phyloP scores from a whole-genome alignment of 2,888 invertebrate genomes.

The Rosalia funebris region DNA sequence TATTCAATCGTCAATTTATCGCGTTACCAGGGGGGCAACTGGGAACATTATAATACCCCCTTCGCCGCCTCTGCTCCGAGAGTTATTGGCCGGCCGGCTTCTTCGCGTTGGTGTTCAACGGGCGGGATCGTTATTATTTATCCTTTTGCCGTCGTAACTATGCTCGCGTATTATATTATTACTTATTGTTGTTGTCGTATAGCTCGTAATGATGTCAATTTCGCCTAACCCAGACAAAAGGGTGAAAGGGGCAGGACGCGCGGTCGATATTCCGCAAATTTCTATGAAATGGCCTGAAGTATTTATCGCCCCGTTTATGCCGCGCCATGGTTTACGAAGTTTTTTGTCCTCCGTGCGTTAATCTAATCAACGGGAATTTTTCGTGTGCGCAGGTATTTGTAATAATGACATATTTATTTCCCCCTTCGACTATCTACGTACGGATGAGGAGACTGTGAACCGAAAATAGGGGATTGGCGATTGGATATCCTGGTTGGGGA shows the following conservation, averaged over 20 bases:
- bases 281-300: constrained; percentile 17
- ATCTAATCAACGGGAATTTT: no score
- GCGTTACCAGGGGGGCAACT: not conserved
- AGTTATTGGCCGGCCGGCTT: constrained; percentile 28
- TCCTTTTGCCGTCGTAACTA: constrained; percentile 39
- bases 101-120: constrained; percentile 50
- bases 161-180: constrained; percentile 46
- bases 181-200: constrained; percentile 46
- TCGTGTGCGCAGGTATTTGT: no score
- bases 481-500: no score
- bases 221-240: constrained; percentile 19
- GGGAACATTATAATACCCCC: not conserved
- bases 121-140: constrained; percentile 46
- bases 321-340: not conserved
- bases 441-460: no score
- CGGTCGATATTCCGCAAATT: constrained; percentile 26
- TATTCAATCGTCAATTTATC: no score
- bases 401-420: no score
- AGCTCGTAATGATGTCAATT: constrained; percentile 45
- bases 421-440: no score
- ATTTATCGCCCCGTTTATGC: constrained; percentile 5
- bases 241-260: not conserved
- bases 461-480: no score
- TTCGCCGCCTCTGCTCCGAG: constrained; percentile 8
- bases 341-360: not conserved